Base-by-base conservation (phyloP, 2,797 vertebrate genomes). In the Periophthalmus magnuspinnatus region DNA sequence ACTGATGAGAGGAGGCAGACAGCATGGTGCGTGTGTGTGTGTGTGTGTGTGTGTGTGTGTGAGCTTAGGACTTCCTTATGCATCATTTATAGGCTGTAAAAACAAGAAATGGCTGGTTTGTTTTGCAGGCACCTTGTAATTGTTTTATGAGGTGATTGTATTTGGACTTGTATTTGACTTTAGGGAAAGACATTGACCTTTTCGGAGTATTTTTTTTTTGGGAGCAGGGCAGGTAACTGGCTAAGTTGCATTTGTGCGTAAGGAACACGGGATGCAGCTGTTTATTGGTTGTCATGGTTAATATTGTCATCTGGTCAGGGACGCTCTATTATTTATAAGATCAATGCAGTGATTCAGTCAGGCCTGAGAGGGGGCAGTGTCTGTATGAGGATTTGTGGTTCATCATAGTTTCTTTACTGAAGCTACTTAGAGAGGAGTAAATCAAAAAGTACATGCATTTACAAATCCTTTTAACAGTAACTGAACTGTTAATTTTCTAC, bases 251-350 rank as follows among this genome's bases (percentile, higher is more conserved):
- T 68, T 59, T 60, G 11, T 62, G 47, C 48, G 34, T 60, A 65
- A 79, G 72, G 66, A 74, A 50, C 64, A 41, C 71, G 48, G 21
- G 58, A 69, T 80, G 55, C 73, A 75, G 71, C 68, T 56, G 74
- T 54, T 68, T 54, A 79, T 91, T 89, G 72, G 75, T 84, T 89
- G 87, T 91, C 89, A 89, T 34, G 71, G 87, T 79, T 83, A 75
- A 90, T 91, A 89, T 79, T 55, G 60, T 89, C 83, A 88, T 72
- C 73, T 70, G 68, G 76, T 70, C 62, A 72, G 71, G 14, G 65
- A 28, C 75, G 71, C 72, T 90, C 74, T 84, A 90, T 91, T 91
- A 90, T 90, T 90, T 75, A 92, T 90, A 76, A 87, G 86, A 91
- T 92, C 90, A 86, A 91, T 91, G 84, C 70, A 70, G 66, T 68